Conservation (phyloP, 2,797 vertebrate species). For the Pangasius mekongensis region DNA sequence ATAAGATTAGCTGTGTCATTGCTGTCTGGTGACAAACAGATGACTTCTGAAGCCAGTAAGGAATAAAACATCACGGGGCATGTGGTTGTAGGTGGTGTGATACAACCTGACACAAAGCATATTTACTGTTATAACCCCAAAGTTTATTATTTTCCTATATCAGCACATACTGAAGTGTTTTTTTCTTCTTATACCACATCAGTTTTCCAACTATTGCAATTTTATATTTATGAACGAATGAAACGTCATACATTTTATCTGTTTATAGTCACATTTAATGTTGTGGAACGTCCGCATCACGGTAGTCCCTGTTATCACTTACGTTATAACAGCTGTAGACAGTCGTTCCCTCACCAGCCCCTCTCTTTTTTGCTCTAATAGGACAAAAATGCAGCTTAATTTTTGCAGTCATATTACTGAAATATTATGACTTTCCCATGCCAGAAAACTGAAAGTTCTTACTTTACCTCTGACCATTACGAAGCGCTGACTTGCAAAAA, state of each 20-base stretch:
- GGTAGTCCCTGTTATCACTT: not conserved
- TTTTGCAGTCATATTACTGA: not conserved
- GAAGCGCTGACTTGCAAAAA: not conserved
- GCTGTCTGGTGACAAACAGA: not conserved
- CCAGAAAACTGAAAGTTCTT: not conserved
- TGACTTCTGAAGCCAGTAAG: not conserved
- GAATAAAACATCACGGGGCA: not conserved
- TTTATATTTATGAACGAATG: not conserved
- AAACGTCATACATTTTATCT: not conserved
- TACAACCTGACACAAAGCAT: not conserved
- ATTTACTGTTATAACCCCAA: not conserved
- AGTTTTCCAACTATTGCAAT: not conserved
- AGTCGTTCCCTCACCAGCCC: not conserved
- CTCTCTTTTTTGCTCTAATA: not conserved
- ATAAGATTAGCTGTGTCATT: not conserved
- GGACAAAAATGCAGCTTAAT: not conserved
- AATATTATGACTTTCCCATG: not conserved
- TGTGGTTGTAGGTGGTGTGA: not conserved
- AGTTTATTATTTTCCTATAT: not conserved
- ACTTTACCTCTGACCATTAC: not conserved
- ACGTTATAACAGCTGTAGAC: not conserved
- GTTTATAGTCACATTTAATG: not conserved
- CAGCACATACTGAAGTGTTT: not conserved
- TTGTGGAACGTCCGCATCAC: not conserved
- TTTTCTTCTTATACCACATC: not conserved